Percentiles rank a stretch among this genome's conserved stretches.
Evolutionary conservation across 1,140 invertebrate species (phyloP).

Genomic region (Fopius arisanus): DNA sequence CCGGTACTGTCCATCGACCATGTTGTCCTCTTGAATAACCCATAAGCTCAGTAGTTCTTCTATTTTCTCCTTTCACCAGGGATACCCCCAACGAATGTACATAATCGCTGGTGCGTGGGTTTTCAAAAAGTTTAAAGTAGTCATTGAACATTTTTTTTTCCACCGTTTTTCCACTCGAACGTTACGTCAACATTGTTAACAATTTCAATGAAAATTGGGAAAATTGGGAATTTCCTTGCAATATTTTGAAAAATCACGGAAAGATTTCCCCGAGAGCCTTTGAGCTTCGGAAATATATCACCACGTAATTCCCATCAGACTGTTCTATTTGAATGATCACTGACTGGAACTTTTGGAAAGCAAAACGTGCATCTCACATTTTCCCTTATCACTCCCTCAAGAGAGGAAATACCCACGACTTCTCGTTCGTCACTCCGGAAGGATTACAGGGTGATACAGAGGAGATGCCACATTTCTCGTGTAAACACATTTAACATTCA

Average conservation of each 20-base stretch:
- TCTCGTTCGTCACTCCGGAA: conserved; percentile 20
- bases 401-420: not conserved
- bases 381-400: not conserved
- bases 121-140: not conserved
- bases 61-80: conserved; percentile 27
- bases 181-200: no score
- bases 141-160: no score
- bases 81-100: not conserved
- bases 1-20: not conserved
- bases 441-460: conserved; percentile 12
- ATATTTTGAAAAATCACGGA: no score
- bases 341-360: not conserved
- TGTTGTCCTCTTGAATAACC: conserved; percentile 49
- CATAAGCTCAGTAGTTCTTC: conserved; percentile 44
- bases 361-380: not conserved
- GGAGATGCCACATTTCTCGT: not conserved
- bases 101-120: not conserved
- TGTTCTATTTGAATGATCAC: conserved; percentile 3
- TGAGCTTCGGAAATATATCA: not conserved
- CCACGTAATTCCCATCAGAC: conserved; percentile 16
- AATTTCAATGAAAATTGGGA: no score
- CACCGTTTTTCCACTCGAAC: no score
- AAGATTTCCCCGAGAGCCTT: no score
- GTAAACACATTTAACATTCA: conserved; percentile 4
- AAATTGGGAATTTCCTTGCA: no score